Percentiles rank a stretch among this genome's conserved stretches.
Evolutionary conservation across 2,888 invertebrate species (phyloP).

Genomic region (Euzetes globulus): DNA sequence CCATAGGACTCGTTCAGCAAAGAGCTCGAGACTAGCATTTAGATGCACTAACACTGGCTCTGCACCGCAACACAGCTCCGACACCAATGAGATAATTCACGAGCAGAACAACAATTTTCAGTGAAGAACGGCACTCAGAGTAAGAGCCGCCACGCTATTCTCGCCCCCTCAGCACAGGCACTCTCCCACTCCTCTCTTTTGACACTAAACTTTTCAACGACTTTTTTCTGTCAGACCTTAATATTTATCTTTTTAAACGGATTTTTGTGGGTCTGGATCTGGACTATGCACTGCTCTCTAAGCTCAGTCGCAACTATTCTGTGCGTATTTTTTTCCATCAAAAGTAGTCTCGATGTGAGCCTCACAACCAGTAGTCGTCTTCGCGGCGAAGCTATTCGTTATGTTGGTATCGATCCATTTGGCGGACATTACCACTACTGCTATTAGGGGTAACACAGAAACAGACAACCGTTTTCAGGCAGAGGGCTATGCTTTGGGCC

Average conservation of each 20-base stretch:
- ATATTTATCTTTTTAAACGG: slow-evolving; percentile 1
- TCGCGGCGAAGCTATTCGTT: slow-evolving; percentile 28
- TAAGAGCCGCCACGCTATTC: background rate
- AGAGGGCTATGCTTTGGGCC: slow-evolving; percentile 12
- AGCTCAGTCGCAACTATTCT: background rate
- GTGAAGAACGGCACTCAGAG: background rate
- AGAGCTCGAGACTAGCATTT: background rate
- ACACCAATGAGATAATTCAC: slow-evolving; percentile 7
- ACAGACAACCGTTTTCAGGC: background rate
- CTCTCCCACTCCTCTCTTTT: background rate
- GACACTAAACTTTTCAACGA: background rate
- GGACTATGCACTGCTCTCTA: background rate
- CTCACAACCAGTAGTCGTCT: slow-evolving; percentile 23
- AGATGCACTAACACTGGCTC: background rate
- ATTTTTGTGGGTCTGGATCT: background rate
- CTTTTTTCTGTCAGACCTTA: background rate
- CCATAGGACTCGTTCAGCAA: background rate
- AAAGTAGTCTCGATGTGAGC: slow-evolving; percentile 6
- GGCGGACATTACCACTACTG: slow-evolving; percentile 22
- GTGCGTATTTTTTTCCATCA: background rate
- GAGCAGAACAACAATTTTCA: background rate
- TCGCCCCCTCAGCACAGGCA: background rate
- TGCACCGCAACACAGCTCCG: background rate
- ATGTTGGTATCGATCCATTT: slow-evolving; percentile 14
- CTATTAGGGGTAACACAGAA: slow-evolving; percentile 23